These are phyloP conservation scores for Hetaerina titia DNA, from an alignment of 2,888 invertebrate species.

Conservation along the genomic window DNA sequence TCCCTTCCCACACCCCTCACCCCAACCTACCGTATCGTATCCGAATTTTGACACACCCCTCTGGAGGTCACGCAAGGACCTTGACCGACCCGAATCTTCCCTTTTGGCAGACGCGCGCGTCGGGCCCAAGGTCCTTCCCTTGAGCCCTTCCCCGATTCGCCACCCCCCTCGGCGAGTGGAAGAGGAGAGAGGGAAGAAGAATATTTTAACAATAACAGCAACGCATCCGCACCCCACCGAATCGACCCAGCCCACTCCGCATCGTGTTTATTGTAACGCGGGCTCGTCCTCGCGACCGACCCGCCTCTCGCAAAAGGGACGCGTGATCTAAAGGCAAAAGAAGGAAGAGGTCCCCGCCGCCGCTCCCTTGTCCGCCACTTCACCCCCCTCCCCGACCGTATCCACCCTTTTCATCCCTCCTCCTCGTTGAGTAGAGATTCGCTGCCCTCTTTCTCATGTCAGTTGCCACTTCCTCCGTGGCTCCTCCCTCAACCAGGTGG, in stretches of 20 bases:
- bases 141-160: no score
- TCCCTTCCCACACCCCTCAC: not conserved
- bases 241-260: not conserved
- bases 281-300: not conserved
- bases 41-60: not conserved
- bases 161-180: not conserved
- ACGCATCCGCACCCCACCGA: not conserved
- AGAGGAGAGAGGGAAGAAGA: not conserved
- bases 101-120: constrained; percentile 28
- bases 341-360: no score
- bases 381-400: no score
- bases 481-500: not conserved
- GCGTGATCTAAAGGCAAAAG: not conserved
- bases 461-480: not conserved
- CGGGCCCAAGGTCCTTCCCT: not conserved
- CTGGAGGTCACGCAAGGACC: constrained; percentile 59
- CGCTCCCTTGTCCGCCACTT: no score
- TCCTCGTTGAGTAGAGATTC: not conserved
- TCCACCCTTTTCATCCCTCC: not conserved
- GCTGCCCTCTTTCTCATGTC: not conserved
- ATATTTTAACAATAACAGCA: no score
- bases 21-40: not conserved
- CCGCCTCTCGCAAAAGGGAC: not conserved
- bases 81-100: constrained; percentile 46
- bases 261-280: not conserved